Percentiles rank a stretch among this genome's conserved stretches.
These are phyloP conservation scores for Tipula lateralis DNA, from an alignment of 2,888 invertebrate genomes.

Conservation along the genomic window DNA sequence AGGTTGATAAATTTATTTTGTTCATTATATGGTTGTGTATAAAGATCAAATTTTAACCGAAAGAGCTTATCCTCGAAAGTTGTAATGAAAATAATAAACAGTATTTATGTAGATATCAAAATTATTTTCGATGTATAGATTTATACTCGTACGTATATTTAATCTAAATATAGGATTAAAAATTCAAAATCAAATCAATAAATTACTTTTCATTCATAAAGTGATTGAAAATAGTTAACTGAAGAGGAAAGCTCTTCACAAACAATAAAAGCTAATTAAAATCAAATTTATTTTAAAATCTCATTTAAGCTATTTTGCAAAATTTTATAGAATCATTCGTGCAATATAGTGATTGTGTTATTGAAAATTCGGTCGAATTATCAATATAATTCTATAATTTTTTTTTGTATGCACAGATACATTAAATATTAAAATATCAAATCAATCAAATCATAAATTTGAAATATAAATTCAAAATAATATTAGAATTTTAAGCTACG, in stretches of 20 bases:
- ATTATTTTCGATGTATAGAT: neutral
- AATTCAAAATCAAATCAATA: neutral
- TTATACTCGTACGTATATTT: neutral
- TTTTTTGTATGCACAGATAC: neutral
- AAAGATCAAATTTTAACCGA: neutral
- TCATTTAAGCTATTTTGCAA: neutral
- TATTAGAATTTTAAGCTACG: too few species aligned
- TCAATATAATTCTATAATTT: neutral
- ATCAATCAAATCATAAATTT: neutral
- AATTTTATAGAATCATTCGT: neutral
- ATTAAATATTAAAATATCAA: neutral
- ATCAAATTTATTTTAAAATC: neutral
- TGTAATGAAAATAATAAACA: neutral
- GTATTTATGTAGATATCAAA: neutral
- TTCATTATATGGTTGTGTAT: neutral
- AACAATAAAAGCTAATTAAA: neutral
- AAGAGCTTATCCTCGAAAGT: neutral
- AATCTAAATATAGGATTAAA: neutral
- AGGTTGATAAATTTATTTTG: conserved; percentile 4
- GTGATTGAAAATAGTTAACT: neutral
- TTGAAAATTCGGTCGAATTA: neutral
- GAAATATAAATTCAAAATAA: too few species aligned
- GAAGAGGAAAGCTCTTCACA: neutral
- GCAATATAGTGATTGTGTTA: neutral
- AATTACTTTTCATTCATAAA: neutral